Base-by-base conservation (phyloP, 1,140 invertebrate species). In the Onthophagus taurus region DNA sequence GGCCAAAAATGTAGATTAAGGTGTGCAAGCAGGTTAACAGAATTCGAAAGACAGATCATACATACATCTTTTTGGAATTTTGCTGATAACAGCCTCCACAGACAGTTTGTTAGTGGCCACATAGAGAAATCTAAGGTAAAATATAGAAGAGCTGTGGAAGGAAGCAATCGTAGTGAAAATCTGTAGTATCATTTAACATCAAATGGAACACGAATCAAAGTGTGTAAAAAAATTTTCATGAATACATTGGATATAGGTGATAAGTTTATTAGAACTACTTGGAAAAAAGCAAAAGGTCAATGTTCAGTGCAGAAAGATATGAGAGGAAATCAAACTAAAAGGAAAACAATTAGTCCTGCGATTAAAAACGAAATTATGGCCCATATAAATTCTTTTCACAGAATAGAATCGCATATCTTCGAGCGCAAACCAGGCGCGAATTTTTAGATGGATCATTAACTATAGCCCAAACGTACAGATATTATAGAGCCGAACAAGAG, bases 371-470 rank as follows among this genome's bases (percentile, higher is more conserved):
- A 34, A 45, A 36, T 34, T 5, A 39, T 13, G 16, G 35, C 48
- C 2, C 47, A 54, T 34, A 54, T 57, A 19, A 36, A 54, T 26
- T 37, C 36, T 11, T 52, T 53, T 16, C 51, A 52, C 1, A 42
- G 35, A 41, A 41, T 30, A 9, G 21, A 29, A 21, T 41, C 23
- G 6, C 38, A 41, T 41, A 41, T 30, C 13, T 41, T 4, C 26
- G 38, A 13, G 38, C 23, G 19, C 42, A 44, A 17, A 44, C 42
- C 7, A 35, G 18, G 8, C n/a, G n/a, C n/a, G n/a, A 43, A 21
- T 44, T 8, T 18, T 12, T 44, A 18, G 42, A 44, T 35, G 31
- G 42, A 14, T 44, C 31, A 6, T 14, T 44, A 44, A 44, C 51
- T 12, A 54, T 21, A 49, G 53, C 42, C 19, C 21, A 41, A 41